A percentile compares a stretch with the other conserved stretches of the same genome.
Conservation (phyloP, 1,140 invertebrate genomes). For the Sesamia nonagrioides region DNA sequence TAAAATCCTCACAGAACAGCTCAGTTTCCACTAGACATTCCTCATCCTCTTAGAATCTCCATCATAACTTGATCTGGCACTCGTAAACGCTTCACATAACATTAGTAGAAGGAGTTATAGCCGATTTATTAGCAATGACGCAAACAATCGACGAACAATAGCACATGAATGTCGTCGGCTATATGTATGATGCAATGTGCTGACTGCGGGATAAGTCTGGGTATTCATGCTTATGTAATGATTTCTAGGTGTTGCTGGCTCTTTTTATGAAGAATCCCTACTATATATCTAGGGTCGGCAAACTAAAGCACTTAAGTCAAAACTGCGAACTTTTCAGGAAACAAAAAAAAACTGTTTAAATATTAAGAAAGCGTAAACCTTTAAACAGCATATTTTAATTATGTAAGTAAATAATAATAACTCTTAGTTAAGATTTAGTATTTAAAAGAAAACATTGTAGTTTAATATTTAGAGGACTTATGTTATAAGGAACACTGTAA, state of each 20-base stretch:
- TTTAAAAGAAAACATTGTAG: too few relatives aligned
- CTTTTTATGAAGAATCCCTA: background rate
- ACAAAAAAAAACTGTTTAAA: too few relatives aligned
- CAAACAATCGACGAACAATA: slow-evolving; percentile 15
- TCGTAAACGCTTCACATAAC: background rate
- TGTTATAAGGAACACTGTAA: too few relatives aligned
- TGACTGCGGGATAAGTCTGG: background rate
- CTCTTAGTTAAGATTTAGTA: too few relatives aligned
- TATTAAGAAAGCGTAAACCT: too few relatives aligned
- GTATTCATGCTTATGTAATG: background rate
- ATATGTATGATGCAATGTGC: slow-evolving; percentile 3
- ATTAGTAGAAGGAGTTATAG: slow-evolving; percentile 25
- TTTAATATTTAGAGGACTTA: too few relatives aligned
- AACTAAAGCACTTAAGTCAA: too few relatives aligned
- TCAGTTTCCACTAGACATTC: background rate
- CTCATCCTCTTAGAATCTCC: background rate
- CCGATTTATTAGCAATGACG: slow-evolving; percentile 19
- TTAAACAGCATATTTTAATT: too few relatives aligned
- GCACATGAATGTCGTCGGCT: slow-evolving; percentile 1
- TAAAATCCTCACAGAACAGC: background rate
- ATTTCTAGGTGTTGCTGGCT: background rate
- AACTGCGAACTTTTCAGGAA: too few relatives aligned
- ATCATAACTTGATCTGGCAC: slow-evolving; percentile 1
- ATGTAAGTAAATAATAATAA: too few relatives aligned
- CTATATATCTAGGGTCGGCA: too few relatives aligned